Evolutionary conservation across 2,797 vertebrate genomes (phyloP).

Genomic region (Lagorchestes hirsutus): DNA sequence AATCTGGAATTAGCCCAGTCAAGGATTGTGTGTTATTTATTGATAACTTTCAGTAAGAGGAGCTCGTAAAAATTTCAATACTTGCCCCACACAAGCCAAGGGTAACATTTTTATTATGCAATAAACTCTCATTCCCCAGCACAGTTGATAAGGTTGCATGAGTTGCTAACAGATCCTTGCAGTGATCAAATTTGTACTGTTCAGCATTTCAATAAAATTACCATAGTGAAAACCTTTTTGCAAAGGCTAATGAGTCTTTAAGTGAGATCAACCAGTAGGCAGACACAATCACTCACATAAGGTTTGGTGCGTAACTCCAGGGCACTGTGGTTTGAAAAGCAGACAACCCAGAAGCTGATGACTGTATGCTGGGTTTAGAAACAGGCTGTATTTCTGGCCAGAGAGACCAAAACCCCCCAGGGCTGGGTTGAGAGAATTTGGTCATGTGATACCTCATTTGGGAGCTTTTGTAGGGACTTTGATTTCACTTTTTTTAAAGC

Average conservation of each 20-base stretch:
- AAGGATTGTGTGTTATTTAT: conserved; percentile 71
- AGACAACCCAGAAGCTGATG: background rate
- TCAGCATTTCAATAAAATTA: conserved; percentile 75
- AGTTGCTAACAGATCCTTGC: conserved; percentile 65
- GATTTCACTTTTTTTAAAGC: background rate
- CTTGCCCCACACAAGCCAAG: conserved; percentile 59
- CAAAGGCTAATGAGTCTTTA: conserved; percentile 73
- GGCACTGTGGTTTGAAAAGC: conserved; percentile 54
- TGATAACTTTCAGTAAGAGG: conserved; percentile 69
- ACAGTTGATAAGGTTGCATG: conserved; percentile 50
- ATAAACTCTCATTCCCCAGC: conserved; percentile 69
- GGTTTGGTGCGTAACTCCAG: conserved; percentile 1
- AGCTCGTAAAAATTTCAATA: conserved; percentile 73
- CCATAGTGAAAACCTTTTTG: conserved; percentile 65
- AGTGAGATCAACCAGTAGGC: conserved; percentile 72
- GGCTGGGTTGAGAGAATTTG: background rate
- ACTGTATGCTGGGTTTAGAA: background rate
- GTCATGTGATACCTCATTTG: background rate
- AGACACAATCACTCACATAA: conserved; percentile 52
- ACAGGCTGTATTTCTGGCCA: background rate
- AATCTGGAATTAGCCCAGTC: conserved; percentile 63
- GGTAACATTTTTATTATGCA: conserved; percentile 72
- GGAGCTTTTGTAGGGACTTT: background rate
- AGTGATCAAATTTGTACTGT: conserved; percentile 69
- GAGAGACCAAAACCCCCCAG: background rate